Evolutionary conservation across 2,797 vertebrate genomes (phyloP), one percentile per base, ranked within the genome.

Genomic region (Sternotherus odoratus): DNA sequence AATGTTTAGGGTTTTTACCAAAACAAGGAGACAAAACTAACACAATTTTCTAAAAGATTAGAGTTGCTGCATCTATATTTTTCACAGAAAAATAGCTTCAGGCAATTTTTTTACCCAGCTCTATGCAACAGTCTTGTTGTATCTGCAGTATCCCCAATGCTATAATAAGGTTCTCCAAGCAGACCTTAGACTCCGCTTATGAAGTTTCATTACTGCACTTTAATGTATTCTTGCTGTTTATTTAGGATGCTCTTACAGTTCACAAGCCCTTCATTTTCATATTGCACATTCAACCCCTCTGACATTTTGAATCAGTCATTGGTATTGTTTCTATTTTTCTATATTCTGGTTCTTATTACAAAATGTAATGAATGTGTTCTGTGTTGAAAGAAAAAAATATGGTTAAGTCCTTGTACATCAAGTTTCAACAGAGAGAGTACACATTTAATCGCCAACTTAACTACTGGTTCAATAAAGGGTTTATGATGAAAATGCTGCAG

Each of bases 241-340:
- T 92, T 89, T 51, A 28, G 26, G 24, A 48, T 48, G 28, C 24
- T 75, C 7, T 12, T 74, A 46, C 12, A 15, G 24, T 75, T 28
- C 43, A 48, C 12, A 26, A 53, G 33, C 60, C 43, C 49, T 74
- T 6, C 2, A 1, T 69, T 88, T 88, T 86, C 28, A 2, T 51
- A 11, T n/a, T 43, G 46, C 2, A 3, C 12, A 0, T 54, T 63
- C 46, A 48, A 87, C 69, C 43, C 90, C 19, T 17, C 33, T 87
- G 63, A 48, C 15, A 5, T 0, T 0, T 36, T 80, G 26, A 80
- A 1, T 46, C 0, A 0, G 51, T 86, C 63, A 51, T 66, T 2
- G 48, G 23, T 85, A 77, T 5, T 26, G 1, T 56, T 88, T 83
- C 6, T 82, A 81, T 56, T 63, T 63, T 63, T n/a, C 60, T 85